A percentile compares a stretch with the other conserved stretches of the same genome.
Conservation (phyloP, 2,113 vertebrate species). For the Melierax canorus region DNA sequence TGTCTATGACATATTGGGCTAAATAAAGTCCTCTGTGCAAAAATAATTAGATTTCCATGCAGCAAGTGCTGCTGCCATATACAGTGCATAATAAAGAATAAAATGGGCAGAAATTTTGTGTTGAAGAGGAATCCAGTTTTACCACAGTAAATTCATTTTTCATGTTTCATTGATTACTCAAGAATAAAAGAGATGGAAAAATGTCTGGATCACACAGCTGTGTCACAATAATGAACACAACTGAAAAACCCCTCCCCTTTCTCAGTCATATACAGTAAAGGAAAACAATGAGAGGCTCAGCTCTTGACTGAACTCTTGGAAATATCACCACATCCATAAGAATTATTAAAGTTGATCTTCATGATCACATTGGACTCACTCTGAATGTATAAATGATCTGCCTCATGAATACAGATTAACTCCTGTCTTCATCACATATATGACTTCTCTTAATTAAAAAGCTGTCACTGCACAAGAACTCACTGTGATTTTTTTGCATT, state of each 20-base stretch:
- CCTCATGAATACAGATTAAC: not conserved
- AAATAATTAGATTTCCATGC: not conserved
- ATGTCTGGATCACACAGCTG: not conserved
- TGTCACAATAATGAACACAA: not conserved
- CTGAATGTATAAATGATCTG: not conserved
- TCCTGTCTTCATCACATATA: not conserved
- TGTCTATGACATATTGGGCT: not conserved
- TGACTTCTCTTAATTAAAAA: not conserved
- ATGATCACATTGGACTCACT: not conserved
- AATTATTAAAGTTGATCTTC: not conserved
- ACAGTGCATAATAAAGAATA: not conserved
- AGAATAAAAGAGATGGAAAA: not conserved
- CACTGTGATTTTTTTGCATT: not conserved
- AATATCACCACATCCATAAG: not conserved
- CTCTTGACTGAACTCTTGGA: not conserved
- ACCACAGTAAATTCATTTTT: not conserved
- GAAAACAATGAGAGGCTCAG: not conserved
- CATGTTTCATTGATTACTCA: not conserved
- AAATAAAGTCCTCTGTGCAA: not conserved
- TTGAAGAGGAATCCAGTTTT: not conserved
- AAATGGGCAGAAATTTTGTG: not conserved
- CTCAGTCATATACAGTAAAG: not conserved
- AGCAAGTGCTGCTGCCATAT: not conserved
- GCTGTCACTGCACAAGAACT: not conserved
- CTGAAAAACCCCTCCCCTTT: not conserved